phyloP scores from a whole-genome alignment of 2,113 vertebrate genomes.

The Tychaedon coryphoeus region DNA sequence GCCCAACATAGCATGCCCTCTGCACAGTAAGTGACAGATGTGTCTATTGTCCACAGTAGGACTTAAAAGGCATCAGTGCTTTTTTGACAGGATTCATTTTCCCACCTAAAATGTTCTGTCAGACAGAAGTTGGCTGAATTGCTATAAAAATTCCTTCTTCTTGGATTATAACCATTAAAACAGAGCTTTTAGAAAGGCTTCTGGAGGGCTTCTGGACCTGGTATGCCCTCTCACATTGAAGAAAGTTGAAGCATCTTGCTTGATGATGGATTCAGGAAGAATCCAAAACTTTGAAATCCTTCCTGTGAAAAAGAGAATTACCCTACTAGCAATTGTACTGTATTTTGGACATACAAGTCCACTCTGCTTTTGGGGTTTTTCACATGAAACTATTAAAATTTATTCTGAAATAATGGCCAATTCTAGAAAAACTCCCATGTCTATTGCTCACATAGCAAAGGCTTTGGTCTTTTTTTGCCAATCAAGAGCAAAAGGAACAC shows the following conservation, averaged over 20 bases:
- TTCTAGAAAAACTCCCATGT: neutral
- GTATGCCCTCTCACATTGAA: neutral
- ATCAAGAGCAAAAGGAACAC: neutral
- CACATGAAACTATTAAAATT: neutral
- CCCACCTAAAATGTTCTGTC: conserved; percentile 39
- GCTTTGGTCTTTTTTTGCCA: neutral
- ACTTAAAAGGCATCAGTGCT: conserved; percentile 46
- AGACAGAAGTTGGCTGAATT: neutral
- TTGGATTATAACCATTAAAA: neutral
- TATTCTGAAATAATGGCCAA: neutral
- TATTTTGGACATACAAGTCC: neutral
- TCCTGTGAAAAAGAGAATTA: neutral
- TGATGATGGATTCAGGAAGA: neutral
- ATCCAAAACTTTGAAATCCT: neutral
- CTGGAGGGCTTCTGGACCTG: neutral
- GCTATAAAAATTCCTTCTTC: neutral
- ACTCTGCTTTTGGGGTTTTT: neutral
- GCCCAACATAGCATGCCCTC: neutral
- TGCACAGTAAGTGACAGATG: conserved; percentile 33
- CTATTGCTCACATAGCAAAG: neutral
- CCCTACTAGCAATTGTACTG: neutral
- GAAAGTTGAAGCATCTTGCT: neutral
- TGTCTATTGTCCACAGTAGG: conserved; percentile 43
- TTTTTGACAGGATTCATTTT: conserved; percentile 56
- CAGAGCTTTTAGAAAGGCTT: neutral